Percentiles rank a stretch among this genome's conserved stretches.
Evolutionary conservation across 2,113 vertebrate species (phyloP).

Genomic region (Gallinago jamesoni): DNA sequence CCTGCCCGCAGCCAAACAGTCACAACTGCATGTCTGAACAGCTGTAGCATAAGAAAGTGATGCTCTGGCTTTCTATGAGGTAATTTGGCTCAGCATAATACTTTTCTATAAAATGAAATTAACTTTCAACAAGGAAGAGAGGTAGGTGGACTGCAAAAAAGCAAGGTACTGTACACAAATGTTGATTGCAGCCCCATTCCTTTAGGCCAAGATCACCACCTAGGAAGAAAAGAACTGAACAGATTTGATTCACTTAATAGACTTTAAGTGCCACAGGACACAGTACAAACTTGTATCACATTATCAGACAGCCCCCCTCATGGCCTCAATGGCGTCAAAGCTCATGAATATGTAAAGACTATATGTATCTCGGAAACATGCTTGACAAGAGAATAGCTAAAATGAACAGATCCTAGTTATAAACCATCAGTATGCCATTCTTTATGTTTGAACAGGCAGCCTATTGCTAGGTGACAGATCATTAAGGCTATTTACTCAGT

Average conservation of each 20-base stretch:
- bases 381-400: conserved; percentile 82
- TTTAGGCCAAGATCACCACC: conserved; percentile 49
- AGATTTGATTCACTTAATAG: conserved; percentile 75
- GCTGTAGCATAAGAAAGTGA: not conserved
- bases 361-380: conserved; percentile 78
- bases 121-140: conserved; percentile 5
- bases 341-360: conserved; percentile 83
- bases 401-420: conserved; percentile 80
- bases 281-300: conserved; percentile 76
- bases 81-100: not conserved
- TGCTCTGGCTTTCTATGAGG: not conserved
- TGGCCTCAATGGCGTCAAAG: conserved; percentile 46
- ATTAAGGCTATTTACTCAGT: conserved; percentile 83
- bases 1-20: not conserved
- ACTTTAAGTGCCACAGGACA: conserved; percentile 76
- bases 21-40: not conserved
- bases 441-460: conserved; percentile 83
- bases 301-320: conserved; percentile 76
- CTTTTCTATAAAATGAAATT: not conserved
- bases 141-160: not conserved
- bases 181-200: conserved; percentile 5
- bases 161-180: not conserved
- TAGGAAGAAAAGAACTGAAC: conserved; percentile 52
- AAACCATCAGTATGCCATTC: conserved; percentile 79
- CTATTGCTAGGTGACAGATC: conserved; percentile 85